phyloP scores from a whole-genome alignment of 2,113 vertebrate species.

The Apistogramma diplotaenia region DNA sequence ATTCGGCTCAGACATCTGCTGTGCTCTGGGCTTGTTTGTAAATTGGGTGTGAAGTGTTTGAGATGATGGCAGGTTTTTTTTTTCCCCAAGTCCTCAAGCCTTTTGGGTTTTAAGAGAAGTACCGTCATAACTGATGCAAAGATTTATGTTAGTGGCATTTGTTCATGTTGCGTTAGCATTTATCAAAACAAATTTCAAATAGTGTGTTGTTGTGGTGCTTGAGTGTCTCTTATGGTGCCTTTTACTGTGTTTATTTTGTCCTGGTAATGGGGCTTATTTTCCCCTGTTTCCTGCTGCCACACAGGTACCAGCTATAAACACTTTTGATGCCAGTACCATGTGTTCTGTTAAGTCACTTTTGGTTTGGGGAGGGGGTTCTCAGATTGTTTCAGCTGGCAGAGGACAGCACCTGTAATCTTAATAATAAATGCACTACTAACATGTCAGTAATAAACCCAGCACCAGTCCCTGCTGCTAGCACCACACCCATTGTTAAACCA shows the following conservation, averaged over 20 bases:
- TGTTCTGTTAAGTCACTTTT: background rate
- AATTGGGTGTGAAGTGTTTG: background rate
- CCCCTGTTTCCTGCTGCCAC: background rate
- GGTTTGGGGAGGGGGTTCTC: background rate
- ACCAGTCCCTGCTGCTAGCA: background rate
- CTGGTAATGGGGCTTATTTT: background rate
- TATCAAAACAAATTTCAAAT: background rate
- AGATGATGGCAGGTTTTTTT: background rate
- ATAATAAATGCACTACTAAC: fast-evolving
- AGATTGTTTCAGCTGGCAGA: background rate
- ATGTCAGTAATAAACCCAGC: too few relatives aligned
- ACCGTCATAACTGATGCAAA: background rate
- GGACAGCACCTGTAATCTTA: background rate
- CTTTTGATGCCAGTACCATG: background rate
- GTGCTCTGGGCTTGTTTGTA: background rate
- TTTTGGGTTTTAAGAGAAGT: background rate
- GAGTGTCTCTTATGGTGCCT: background rate
- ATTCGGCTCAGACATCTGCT: background rate
- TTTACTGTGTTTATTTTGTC: background rate
- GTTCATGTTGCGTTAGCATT: fast-evolving
- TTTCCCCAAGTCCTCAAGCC: background rate
- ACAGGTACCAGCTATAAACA: background rate
- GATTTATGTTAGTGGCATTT: background rate
- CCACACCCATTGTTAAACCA: background rate
- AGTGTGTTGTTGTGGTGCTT: background rate